Evolutionary conservation across 2,113 vertebrate species (phyloP), one percentile per base, ranked within the genome.

Genomic region (Sander vitreus): DNA sequence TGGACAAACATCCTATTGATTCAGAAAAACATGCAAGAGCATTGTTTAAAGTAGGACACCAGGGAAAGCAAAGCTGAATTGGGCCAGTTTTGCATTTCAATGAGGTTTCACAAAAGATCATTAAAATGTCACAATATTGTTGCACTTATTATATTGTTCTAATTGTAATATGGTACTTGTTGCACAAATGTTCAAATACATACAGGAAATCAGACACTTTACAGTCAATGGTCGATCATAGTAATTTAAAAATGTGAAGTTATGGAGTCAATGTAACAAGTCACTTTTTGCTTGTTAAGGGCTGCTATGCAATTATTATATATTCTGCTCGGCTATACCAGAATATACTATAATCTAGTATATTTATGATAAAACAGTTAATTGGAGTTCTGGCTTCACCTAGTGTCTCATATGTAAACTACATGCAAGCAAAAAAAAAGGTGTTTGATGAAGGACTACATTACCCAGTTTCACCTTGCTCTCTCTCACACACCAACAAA

Each of bases 381-480:
- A 58, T 21, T 73, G 21, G 27, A n/a, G 57, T 60, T 75, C 2
- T 89, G 67, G 71, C 85, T n/a, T 80, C 86, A 53, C 66, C 89
- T 87, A 51, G 36, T 39, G 48, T 30, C 33, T 23, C 0, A 43
- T 51, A 23, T 36, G 39, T 30, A 27, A 47, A 78, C 6, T 78
- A 15, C 64, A 85, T 5, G 14, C 36, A 39, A 39, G 36, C 36
- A 39, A 16, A 58, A 16, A 43, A 43, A 55, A 12, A 27, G 4
- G 16, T 39, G 67, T 71, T 19, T 13, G 6, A 59, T 30, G 16
- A 47, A 58, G 55, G 48, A 47, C 18, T 19, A 12, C 19, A 62
- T 64, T 30, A 30, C 30, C 30, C 30, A 30, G 30, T 30, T 65
- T 65, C 5, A 43, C 5, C 30, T n/a, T 5, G 47, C 5, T 48